These are phyloP conservation scores for Xylocopa sonorina DNA, from an alignment of 1,140 invertebrate species.

Conservation along the genomic window DNA sequence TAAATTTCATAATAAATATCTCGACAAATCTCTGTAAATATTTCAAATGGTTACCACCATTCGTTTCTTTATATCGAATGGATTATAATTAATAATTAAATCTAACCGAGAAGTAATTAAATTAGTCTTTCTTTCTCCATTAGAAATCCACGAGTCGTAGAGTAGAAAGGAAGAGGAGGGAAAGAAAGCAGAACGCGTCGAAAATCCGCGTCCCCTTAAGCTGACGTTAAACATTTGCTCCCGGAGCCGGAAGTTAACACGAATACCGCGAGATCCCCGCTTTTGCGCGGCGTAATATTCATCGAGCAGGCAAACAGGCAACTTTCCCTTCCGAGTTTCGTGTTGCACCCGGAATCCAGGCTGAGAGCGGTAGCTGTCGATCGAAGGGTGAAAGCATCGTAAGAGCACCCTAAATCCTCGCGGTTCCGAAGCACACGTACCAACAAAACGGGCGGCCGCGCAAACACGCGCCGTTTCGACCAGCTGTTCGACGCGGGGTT, in stretches of 20 bases:
- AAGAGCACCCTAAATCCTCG: constrained; percentile 31
- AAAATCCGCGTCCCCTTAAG: neutral
- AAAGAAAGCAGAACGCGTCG: too few species aligned
- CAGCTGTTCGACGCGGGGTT: neutral
- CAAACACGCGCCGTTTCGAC: constrained; percentile 7
- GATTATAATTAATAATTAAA: too few species aligned
- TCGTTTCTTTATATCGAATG: too few species aligned
- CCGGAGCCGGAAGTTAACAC: neutral
- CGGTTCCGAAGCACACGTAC: neutral
- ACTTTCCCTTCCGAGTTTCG: constrained; percentile 1
- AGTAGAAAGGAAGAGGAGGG: too few species aligned
- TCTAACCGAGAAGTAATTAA: too few species aligned
- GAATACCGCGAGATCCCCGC: neutral
- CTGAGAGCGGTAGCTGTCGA: constrained; percentile 23
- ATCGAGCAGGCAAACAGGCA: constrained; percentile 5
- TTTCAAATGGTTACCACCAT: too few species aligned
- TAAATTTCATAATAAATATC: too few species aligned
- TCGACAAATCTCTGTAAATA: too few species aligned
- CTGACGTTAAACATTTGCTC: neutral
- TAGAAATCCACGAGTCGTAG: too few species aligned
- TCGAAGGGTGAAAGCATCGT: constrained; percentile 26
- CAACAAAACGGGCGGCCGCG: too few species aligned
- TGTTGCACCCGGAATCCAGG: constrained; percentile 10
- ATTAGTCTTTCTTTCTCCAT: too few species aligned
- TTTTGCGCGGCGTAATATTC: constrained; percentile 1